Percentiles rank a stretch among this genome's conserved stretches.
Conservation (phyloP, 1,140 invertebrate species). For the Brachionus paranguensis region DNA sequence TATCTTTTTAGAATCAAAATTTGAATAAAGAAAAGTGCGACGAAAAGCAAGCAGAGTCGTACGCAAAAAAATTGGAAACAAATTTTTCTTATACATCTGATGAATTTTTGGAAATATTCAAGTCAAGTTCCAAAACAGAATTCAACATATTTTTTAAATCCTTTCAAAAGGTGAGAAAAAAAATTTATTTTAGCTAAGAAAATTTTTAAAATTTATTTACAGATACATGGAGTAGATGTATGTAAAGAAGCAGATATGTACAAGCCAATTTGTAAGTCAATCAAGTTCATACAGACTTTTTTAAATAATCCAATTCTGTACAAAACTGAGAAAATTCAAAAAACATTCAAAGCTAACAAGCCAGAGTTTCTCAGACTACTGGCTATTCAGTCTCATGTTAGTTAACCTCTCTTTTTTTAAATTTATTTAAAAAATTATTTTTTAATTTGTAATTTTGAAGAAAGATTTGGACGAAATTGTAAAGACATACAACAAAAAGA, state of each 20-base stretch:
- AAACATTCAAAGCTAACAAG: constrained; percentile 29
- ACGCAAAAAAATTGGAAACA: neutral
- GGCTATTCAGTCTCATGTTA: constrained; percentile 10
- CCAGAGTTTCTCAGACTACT: constrained; percentile 25
- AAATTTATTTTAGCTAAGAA: neutral
- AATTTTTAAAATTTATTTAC: neutral
- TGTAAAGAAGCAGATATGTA: neutral
- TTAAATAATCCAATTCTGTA: constrained; percentile 5
- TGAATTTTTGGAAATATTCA: constrained; percentile 2
- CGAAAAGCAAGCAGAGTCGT: neutral
- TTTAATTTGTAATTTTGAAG: neutral
- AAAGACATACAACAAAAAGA: neutral
- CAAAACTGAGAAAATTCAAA: constrained; percentile 30
- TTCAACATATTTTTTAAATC: neutral
- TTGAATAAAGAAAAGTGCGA: neutral
- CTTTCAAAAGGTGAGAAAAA: neutral
- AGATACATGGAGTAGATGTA: constrained; percentile 10
- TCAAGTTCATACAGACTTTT: constrained; percentile 21
- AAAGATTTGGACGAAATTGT: neutral
- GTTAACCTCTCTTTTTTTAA: neutral
- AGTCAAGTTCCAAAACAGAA: neutral
- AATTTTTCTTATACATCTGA: constrained; percentile 1
- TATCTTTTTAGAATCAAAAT: neutral
- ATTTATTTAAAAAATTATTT: too few species aligned
- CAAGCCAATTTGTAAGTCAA: constrained; percentile 9